Conservation (phyloP, 2,113 vertebrate genomes). For the Petromus typicus region DNA sequence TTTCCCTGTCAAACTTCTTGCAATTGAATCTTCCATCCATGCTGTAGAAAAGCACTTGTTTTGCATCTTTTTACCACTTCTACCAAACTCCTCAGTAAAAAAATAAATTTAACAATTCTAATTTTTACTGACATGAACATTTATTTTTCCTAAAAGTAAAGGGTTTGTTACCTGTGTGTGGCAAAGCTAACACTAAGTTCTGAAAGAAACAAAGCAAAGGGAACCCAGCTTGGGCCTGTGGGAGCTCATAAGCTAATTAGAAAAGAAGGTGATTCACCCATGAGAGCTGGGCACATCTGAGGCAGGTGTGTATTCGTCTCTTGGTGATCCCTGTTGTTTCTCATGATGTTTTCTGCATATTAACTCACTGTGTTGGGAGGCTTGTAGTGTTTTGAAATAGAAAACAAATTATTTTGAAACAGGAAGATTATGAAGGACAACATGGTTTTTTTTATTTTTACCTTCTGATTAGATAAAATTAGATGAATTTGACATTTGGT, state of each 20-base stretch:
- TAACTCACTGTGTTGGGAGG: background rate
- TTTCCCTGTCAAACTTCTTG: constrained; percentile 37
- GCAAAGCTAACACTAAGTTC: background rate
- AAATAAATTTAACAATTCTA: background rate
- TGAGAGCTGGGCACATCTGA: background rate
- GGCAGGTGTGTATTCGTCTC: background rate
- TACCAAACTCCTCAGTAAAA: background rate
- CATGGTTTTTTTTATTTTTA: background rate
- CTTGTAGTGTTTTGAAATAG: background rate
- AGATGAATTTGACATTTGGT: background rate
- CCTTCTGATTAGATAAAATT: background rate
- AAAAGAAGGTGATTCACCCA: background rate
- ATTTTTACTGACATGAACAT: background rate
- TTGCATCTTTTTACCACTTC: background rate
- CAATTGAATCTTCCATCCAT: background rate
- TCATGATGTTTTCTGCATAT: background rate
- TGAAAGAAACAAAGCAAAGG: background rate
- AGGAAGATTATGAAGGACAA: background rate
- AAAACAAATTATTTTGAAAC: constrained; percentile 39
- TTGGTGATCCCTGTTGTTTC: background rate
- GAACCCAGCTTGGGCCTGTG: background rate
- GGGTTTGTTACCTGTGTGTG: background rate
- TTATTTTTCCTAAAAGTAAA: constrained; percentile 40
- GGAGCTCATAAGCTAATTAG: background rate
- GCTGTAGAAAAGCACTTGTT: background rate